Evolutionary conservation across 1,140 invertebrate species (phyloP), one percentile per base, ranked within the genome.

Genomic region (Zaprionus kolodkinae): DNA sequence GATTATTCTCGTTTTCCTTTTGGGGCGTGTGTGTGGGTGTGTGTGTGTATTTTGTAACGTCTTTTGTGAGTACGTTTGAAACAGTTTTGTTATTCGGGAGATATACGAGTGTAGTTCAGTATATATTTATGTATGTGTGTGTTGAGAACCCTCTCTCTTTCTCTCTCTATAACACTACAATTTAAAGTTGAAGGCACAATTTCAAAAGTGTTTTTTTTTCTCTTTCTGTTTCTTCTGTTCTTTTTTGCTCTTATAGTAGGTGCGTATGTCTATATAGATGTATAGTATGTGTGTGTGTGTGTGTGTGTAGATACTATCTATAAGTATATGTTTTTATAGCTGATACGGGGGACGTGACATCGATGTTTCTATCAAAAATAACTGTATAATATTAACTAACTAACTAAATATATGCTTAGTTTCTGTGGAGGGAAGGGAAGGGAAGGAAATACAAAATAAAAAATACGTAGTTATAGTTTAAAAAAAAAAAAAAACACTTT

Each of bases 181-280:
- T 86, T 84, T 76, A 71, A 60, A 80, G 72, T 90, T 85, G 73
- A 90, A 90, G 86, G 86, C 86, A 90, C 86, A 86, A 86, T 90
- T 90, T 89, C 54, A 90, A 90, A 82, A 86, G 72, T 80, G 69
- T 90, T 76, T 85, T 79, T 75, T 48, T 57, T 72, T 60, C 7
- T 33, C 43, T 63, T 69, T 72, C 59, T 64, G 13, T 25, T 33
- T 62, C 27, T 54, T 33, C n/a, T 75, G 30, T 70, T 52, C 25
- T 45, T 56, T 33, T 9, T 6, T 55, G 33, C 62, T 21, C 52
- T 55, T 82, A 86, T 74, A 21, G 21, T 21, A 78, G 45, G 21
- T 54, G 25, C 56, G 52, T 35, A 63, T 63, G 17, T 56, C 10
- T 35, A 21, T 62, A 25, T 52, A 55, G 30, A 33, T 25, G 50